These are phyloP conservation scores for Magallana ariakensis DNA, from an alignment of 1,140 invertebrate species.

Conservation along the genomic window DNA sequence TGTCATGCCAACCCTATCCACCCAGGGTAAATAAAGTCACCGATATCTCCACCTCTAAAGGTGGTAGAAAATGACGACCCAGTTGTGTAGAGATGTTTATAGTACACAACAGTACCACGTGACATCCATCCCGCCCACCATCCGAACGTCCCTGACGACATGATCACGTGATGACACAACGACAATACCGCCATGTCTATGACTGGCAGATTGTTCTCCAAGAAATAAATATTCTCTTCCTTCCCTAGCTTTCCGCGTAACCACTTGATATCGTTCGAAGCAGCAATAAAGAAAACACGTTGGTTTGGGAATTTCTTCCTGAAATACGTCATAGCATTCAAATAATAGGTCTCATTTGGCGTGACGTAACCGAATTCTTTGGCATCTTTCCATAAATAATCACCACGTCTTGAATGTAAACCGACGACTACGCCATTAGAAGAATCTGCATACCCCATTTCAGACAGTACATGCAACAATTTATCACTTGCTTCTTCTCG, in stretches of 20 bases:
- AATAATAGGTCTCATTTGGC: slow-evolving; percentile 55
- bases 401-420: slow-evolving; percentile 65
- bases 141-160: slow-evolving; percentile 73
- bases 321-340: slow-evolving; percentile 58
- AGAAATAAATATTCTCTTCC: slow-evolving; percentile 41
- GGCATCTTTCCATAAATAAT: slow-evolving; percentile 40
- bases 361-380: slow-evolving; percentile 56
- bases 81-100: slow-evolving; percentile 59
- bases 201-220: slow-evolving; percentile 48
- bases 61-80: slow-evolving; percentile 48
- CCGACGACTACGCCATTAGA: slow-evolving; percentile 55
- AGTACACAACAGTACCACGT: slow-evolving; percentile 70
- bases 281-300: slow-evolving; percentile 59
- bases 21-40: slow-evolving; percentile 55
- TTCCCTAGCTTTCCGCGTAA: slow-evolving; percentile 24
- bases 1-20: slow-evolving; percentile 51
- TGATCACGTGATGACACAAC: slow-evolving; percentile 71
- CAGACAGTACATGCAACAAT: not conserved
- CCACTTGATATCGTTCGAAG: slow-evolving; percentile 59
- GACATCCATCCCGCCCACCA: slow-evolving; percentile 73
- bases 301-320: slow-evolving; percentile 48
- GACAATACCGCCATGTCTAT: slow-evolving; percentile 68
- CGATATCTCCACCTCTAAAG: slow-evolving; percentile 54
- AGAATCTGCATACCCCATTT: not conserved
- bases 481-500: not conserved